Evolutionary conservation across 1,140 invertebrate genomes (phyloP), one percentile per base, ranked within the genome.

Genomic region (Caenorhabditis briggsae): DNA sequence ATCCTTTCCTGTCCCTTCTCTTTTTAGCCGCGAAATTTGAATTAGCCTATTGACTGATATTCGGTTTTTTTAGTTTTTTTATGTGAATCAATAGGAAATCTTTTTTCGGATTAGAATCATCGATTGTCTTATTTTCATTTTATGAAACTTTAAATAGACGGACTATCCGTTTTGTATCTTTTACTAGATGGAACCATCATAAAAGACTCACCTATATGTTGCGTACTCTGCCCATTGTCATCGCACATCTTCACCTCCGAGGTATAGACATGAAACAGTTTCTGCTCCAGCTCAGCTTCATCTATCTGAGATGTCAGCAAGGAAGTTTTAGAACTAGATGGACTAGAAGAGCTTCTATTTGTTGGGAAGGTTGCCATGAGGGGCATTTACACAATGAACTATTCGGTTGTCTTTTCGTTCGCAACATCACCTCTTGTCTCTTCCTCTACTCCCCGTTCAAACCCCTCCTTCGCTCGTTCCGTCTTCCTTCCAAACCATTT

Each of bases 21-120:
- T 65, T 65, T 65, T 65, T 65, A 6, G 46, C 25, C 70, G 70
- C 70, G 70, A 23, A 78, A 78, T 78, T 78, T 50, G n/a, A 50
- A 78, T 78, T 25, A 6, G 33, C 33, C 33, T 3, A 33, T 33
- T 33, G 33, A 33, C 33, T 33, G 33, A 33, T 33, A 33, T 33
- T 33, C 33, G 3, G 33, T 3, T 33, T 33, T 33, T 33, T 33
- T 1, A 33, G 33, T 33, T 33, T 33, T n/a, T 33, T 33, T 2
- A 3, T 33, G 3, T 33, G 33, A 33, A 33, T 33, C 33, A 33
- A 33, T 33, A 33, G 33, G 33, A 33, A 33, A 33, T 33, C 33
- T 33, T 33, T n/a, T 33, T 33, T 33, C 33, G 33, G 33, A 33
- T 33, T 33, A 33, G 33, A 33, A 33, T 33, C 33, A 33, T 33